A percentile compares a stretch with the other conserved stretches of the same genome.
Conservation (phyloP, 2,113 vertebrate genomes). For the Gnathonemus echidnorhynchus region DNA sequence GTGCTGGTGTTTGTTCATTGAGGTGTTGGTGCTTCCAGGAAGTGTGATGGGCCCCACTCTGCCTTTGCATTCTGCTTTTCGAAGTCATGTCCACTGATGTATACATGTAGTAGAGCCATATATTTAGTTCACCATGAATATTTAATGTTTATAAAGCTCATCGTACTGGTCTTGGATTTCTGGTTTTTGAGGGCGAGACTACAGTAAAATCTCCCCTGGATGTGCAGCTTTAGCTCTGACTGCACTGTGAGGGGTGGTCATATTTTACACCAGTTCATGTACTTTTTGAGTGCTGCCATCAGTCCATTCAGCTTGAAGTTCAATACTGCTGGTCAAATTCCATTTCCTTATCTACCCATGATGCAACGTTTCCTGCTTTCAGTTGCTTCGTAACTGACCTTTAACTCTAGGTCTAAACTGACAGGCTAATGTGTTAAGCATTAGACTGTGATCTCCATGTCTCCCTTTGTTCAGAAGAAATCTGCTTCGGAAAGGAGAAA, state of each 20-base stretch:
- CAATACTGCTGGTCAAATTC: not conserved
- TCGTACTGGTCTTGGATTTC: not conserved
- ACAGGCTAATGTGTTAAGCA: too few relatives aligned
- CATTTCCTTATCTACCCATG: not conserved
- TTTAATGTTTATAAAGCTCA: not conserved
- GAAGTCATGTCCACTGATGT: not conserved
- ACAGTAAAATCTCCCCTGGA: not conserved
- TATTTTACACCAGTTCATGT: not conserved
- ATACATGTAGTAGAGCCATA: not conserved
- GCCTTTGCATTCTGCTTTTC: not conserved
- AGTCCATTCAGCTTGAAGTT: not conserved
- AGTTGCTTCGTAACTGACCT: not conserved
- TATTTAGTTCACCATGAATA: not conserved
- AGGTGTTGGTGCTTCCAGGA: not conserved
- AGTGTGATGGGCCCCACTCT: not conserved
- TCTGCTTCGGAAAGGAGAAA: slow-evolving; percentile 55
- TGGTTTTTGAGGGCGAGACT: not conserved
- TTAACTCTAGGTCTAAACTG: not conserved
- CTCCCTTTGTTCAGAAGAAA: slow-evolving; percentile 55
- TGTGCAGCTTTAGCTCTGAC: not conserved
- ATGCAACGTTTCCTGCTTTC: not conserved
- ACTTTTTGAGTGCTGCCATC: not conserved
- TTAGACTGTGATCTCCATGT: slow-evolving; percentile 13
- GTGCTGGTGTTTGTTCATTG: not conserved
- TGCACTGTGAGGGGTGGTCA: not conserved